These are phyloP conservation scores for Heliconius hortense DNA, from an alignment of 2,888 invertebrate species.

Conservation along the genomic window DNA sequence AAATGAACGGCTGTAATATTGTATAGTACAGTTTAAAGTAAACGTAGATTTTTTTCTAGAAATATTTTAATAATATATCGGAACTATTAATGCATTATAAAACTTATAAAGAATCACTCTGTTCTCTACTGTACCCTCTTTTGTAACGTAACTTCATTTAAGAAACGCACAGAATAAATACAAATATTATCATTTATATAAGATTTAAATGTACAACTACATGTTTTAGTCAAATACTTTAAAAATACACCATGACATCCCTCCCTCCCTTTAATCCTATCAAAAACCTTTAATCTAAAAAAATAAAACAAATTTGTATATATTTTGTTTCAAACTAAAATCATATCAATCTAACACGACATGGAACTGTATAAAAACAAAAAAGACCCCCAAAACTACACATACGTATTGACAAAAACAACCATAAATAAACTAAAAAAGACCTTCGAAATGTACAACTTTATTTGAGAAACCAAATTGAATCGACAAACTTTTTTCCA, in stretches of 20 bases:
- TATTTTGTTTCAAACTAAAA: neutral
- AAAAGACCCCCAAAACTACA: neutral
- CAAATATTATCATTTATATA: neutral
- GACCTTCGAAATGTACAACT: conserved; percentile 10
- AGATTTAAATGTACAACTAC: neutral
- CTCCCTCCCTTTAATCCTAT: neutral
- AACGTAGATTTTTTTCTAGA: neutral
- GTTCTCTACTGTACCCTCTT: neutral
- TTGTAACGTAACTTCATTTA: too few species aligned
- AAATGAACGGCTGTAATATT: neutral
- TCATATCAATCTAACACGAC: conserved; percentile 4
- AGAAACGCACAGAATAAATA: neutral
- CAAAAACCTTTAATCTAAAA: neutral
- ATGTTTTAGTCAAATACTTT: neutral
- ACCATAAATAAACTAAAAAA: conserved; percentile 11
- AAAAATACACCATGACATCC: neutral
- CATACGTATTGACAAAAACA: conserved; percentile 1
- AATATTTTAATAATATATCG: neutral
- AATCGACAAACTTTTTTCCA: conserved; percentile 44
- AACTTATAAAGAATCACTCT: neutral
- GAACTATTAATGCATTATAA: neutral
- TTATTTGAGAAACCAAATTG: conserved; percentile 31
- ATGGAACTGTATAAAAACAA: neutral
- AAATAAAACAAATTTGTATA: neutral
- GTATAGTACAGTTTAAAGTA: neutral